Percentiles rank a stretch among this genome's conserved stretches.
These are phyloP conservation scores for Capitulum mitella DNA, from an alignment of 2,888 invertebrate genomes.

Conservation along the genomic window DNA sequence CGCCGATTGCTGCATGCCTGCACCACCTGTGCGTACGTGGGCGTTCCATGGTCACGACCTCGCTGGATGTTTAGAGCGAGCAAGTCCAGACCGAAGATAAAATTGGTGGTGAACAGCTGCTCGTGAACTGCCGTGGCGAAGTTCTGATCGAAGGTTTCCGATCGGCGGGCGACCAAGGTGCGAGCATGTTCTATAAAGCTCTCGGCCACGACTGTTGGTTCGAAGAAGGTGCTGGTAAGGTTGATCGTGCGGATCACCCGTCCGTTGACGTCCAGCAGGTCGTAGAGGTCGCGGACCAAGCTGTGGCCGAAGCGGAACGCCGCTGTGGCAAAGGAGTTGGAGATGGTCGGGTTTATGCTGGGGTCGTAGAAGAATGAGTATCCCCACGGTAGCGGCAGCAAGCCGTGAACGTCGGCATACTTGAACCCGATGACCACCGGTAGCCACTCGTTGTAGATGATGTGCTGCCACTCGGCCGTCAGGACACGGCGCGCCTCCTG, in stretches of 20 bases:
- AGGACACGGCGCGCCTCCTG: slow-evolving; percentile 65
- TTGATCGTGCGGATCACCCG: neutral
- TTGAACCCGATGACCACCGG: slow-evolving; percentile 54
- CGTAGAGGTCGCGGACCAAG: neutral
- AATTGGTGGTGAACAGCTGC: neutral
- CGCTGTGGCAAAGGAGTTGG: slow-evolving; percentile 95
- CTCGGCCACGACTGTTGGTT: neutral
- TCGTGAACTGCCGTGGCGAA: neutral
- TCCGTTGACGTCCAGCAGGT: neutral
- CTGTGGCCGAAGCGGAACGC: slow-evolving; percentile 48
- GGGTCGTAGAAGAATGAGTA: slow-evolving; percentile 76
- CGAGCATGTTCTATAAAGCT: neutral
- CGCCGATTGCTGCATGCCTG: neutral
- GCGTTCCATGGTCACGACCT: neutral
- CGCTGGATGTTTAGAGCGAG: neutral
- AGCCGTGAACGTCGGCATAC: slow-evolving; percentile 38
- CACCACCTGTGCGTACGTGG: neutral
- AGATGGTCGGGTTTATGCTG: slow-evolving; percentile 70
- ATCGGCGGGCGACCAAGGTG: neutral
- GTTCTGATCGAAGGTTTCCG: neutral
- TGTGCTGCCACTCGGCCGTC: slow-evolving; percentile 67
- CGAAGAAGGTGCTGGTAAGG: neutral
- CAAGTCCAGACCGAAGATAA: neutral
- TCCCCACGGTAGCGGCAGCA: slow-evolving; percentile 53
- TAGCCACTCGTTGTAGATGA: slow-evolving; percentile 70